Percentiles rank a stretch among this genome's conserved stretches.
Conservation (phyloP, 2,113 vertebrate species). For the Ammodytes marinus region DNA sequence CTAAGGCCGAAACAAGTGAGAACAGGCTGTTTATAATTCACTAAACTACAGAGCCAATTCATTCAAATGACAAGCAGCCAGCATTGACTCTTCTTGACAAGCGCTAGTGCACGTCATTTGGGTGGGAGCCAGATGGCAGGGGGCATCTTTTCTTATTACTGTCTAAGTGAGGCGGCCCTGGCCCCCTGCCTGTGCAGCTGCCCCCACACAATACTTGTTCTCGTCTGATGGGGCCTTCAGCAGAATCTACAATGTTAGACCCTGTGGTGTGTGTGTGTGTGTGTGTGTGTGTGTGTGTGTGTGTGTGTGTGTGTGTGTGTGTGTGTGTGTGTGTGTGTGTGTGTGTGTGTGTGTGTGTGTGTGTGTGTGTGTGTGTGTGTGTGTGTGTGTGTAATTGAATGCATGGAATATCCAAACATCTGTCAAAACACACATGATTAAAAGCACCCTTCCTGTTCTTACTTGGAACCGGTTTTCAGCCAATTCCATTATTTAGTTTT, state of each 20-base stretch:
- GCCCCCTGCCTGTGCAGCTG: conserved; percentile 33
- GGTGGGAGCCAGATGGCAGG: conserved; percentile 66
- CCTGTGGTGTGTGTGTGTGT: not conserved
- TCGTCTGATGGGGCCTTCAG: conserved; percentile 6
- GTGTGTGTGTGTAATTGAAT: conserved; percentile 11
- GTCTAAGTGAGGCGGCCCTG: conserved; percentile 39
- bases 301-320: too few relatives aligned
- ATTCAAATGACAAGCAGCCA: conserved; percentile 43
- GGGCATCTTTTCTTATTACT: conserved; percentile 50
- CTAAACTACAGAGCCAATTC: conserved; percentile 44
- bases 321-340: too few relatives aligned
- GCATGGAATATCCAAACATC: conserved; percentile 20
- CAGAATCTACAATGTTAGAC: conserved; percentile 24
- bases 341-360: too few relatives aligned
- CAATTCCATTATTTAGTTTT: conserved; percentile 22
- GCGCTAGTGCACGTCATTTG: conserved; percentile 49
- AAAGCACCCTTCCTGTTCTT: conserved; percentile 16
- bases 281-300: too few relatives aligned
- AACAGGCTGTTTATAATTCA: conserved; percentile 46
- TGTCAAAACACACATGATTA: conserved; percentile 15
- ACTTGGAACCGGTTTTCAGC: conserved; percentile 4
- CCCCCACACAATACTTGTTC: conserved; percentile 32
- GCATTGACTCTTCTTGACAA: conserved; percentile 35
- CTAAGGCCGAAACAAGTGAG: conserved; percentile 28
- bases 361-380: not conserved